These are phyloP conservation scores for Zelostemma sp. DNA, from an alignment of 1,140 invertebrate genomes.

Conservation along the genomic window DNA sequence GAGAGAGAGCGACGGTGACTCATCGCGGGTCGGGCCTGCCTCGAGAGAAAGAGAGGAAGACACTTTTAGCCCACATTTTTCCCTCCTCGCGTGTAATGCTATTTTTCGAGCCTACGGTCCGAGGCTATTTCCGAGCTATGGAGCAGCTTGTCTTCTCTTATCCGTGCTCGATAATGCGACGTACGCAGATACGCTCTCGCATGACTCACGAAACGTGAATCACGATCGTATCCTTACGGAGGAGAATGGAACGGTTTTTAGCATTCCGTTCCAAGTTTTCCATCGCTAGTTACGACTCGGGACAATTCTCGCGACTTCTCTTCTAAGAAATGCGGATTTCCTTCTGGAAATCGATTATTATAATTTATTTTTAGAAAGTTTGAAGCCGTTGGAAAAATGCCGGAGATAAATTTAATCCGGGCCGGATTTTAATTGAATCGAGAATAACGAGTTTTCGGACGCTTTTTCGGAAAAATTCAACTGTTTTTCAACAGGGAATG, in stretches of 20 bases:
- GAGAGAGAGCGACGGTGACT: conserved; percentile 54
- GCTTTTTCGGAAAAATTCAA: no score
- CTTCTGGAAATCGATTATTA: no score
- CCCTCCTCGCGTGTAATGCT: conserved; percentile 38
- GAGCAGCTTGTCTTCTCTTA: conserved; percentile 16
- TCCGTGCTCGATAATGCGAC: conserved; percentile 38
- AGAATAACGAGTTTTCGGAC: no score
- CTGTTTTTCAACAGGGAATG: no score
- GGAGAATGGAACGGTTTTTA: conserved; percentile 49
- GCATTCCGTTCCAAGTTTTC: conserved; percentile 45
- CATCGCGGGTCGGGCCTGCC: conserved; percentile 60
- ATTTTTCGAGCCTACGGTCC: conserved; percentile 37
- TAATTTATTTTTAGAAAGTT: no score
- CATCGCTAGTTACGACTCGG: conserved; percentile 22
- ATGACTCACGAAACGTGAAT: conserved; percentile 48
- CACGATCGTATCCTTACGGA: conserved; percentile 45
- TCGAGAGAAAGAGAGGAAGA: conserved; percentile 61
- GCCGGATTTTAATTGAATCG: no score
- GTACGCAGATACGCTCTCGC: conserved; percentile 36
- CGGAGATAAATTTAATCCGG: no score
- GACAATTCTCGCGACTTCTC: conserved; percentile 10
- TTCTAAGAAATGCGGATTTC: no score
- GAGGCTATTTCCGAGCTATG: conserved; percentile 45
- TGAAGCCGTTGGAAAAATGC: no score
- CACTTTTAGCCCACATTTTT: conserved; percentile 65